Base-by-base conservation (phyloP, 2,797 vertebrate species). In the Rhinichthys osculus region DNA sequence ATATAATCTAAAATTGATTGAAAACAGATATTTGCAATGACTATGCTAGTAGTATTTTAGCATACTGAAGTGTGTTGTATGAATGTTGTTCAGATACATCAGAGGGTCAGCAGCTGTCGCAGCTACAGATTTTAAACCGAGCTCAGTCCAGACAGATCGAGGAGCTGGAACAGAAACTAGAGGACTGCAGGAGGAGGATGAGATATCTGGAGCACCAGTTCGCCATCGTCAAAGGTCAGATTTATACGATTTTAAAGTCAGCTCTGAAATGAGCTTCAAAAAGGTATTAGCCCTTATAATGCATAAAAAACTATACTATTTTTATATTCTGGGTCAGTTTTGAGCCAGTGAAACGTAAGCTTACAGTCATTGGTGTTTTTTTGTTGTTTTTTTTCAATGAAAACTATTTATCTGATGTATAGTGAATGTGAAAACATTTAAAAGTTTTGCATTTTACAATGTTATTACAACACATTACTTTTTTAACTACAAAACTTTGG, bases 201-300 rank as follows among this genome's bases (percentile, higher is more conserved):
- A 96, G 98, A 88, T 98, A 96, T 87, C 88, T 98, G 42, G 97
- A 97, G 89, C 98, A 99, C 91, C 98, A 99, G 89, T 96, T 97
- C 93, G 95, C 95, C 14, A 96, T 99, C 1, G 88, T 96, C 69
- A 97, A 95, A 97, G 98, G 98, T 97, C 93, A 88, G 89, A 81
- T 89, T 89, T n/a, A 59, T 10, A 33, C 33, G 23, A 23, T 38
- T 52, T 42, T 73, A 42, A 59, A 82, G 16, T 52, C 44, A 42
- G 47, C 14, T 82, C 50, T 57, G 21, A 40, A 38, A 66, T 67
- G 40, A 74, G 17, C 6, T 76, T 52, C 72, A 52, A 33, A 74
- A 47, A 50, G 30, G 1, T 33, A 74, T 66, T 33, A 64, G 27
- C 27, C 21, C 3, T 66, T 30, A 33, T n/a, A 64, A 30, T 64